phyloP scores from a whole-genome alignment of 2,113 vertebrate species.

The Chaetops frenatus region DNA sequence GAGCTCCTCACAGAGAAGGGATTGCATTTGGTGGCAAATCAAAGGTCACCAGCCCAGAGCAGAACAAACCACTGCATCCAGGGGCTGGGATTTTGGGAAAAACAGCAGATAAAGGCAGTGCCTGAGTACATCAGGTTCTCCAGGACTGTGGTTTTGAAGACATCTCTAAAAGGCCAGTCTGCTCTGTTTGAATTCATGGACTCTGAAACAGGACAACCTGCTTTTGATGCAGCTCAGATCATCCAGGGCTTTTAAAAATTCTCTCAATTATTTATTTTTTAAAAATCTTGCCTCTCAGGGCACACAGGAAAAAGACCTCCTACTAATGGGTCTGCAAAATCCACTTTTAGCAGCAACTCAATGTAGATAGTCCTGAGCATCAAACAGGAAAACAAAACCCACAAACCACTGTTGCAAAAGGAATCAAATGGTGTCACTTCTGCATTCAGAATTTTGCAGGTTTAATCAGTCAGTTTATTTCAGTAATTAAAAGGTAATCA shows the following conservation, averaged over 20 bases:
- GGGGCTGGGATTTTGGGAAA: background rate
- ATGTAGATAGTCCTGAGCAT: background rate
- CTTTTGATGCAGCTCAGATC: background rate
- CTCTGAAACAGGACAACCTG: background rate
- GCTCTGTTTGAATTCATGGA: background rate
- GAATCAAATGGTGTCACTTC: background rate
- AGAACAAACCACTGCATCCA: background rate
- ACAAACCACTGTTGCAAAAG: background rate
- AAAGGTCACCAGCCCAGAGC: background rate
- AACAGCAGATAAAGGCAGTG: background rate
- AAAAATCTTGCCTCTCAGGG: background rate
- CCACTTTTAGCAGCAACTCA: background rate
- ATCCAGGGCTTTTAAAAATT: background rate
- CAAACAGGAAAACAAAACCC: background rate
- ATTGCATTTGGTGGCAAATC: background rate
- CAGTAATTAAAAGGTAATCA: background rate
- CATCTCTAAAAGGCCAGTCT: background rate
- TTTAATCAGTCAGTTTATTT: background rate
- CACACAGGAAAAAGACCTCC: background rate
- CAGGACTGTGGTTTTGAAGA: background rate
- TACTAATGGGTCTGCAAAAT: background rate
- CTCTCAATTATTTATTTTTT: background rate
- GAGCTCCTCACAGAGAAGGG: background rate
- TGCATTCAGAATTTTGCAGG: background rate
- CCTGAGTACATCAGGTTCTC: background rate